Percentiles rank a stretch among this genome's conserved stretches.
These are phyloP conservation scores for Corythucha ciliata DNA, from an alignment of 2,888 invertebrate genomes.

Conservation along the genomic window DNA sequence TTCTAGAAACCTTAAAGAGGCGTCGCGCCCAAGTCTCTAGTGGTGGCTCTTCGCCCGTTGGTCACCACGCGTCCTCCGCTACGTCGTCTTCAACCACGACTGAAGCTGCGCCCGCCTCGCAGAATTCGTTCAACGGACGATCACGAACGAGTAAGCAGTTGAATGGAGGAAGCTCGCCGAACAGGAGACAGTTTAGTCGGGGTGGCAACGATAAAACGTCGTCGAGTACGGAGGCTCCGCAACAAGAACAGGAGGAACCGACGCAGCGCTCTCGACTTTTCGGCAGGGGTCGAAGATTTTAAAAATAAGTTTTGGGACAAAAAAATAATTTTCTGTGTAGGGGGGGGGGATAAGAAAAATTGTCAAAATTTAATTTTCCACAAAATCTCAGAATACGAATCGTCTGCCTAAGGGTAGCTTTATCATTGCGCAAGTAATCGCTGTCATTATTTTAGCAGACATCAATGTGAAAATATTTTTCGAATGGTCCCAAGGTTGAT, in stretches of 20 bases:
- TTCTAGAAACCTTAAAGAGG: constrained; percentile 35
- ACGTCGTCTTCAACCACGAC: constrained; percentile 17
- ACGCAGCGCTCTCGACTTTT: constrained; percentile 25
- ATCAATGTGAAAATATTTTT: too few relatives aligned
- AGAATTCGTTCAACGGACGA: too few relatives aligned
- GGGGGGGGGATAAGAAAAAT: too few relatives aligned
- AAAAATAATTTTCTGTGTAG: too few relatives aligned
- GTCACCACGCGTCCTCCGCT: constrained; percentile 20
- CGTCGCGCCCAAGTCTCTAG: constrained; percentile 28
- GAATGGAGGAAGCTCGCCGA: constrained; percentile 17
- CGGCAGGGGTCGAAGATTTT: constrained; percentile 30
- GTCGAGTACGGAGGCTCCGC: constrained; percentile 17
- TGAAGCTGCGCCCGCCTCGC: constrained; percentile 8
- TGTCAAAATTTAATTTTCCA: too few relatives aligned
- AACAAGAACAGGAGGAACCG: constrained; percentile 25
- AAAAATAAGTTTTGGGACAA: too few relatives aligned
- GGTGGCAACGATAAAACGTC: constrained; percentile 1
- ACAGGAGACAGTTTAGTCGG: constrained; percentile 24
- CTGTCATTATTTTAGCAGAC: too few relatives aligned
- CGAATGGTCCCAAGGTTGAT: too few relatives aligned
- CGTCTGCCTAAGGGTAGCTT: too few relatives aligned
- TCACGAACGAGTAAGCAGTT: constrained; percentile 8
- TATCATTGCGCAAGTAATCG: too few relatives aligned
- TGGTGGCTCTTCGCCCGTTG: constrained; percentile 18
- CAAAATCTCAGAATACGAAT: too few relatives aligned